These are phyloP conservation scores for Lepidocyrtinus sp. DNA, from an alignment of 2,888 invertebrate genomes.

Conservation along the genomic window DNA sequence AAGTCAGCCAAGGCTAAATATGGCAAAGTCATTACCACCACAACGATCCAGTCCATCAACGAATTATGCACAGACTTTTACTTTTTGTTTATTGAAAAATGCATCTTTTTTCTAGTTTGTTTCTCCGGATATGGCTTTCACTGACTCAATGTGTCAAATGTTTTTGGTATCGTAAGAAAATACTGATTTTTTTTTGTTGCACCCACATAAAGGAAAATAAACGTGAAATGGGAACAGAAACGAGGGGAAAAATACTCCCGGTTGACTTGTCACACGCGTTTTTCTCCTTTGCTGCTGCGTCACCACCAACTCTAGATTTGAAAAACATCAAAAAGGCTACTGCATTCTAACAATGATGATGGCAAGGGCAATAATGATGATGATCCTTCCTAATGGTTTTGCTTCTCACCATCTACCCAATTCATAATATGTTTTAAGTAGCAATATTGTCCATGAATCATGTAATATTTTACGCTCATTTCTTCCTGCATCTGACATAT, in stretches of 20 bases:
- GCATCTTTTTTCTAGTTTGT: no score
- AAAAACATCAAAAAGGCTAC: slow-evolving; percentile 30
- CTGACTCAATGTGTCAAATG: slow-evolving; percentile 46
- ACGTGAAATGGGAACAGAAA: no score
- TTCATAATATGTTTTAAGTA: slow-evolving; percentile 44
- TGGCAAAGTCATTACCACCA: slow-evolving; percentile 61
- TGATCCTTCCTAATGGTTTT: slow-evolving; percentile 31
- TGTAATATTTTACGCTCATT: slow-evolving; percentile 28
- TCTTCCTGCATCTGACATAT: slow-evolving; percentile 41
- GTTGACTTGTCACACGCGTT: slow-evolving; percentile 25
- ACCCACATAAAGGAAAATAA: slow-evolving; percentile 29
- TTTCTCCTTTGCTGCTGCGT: neutral
- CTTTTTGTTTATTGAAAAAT: no score
- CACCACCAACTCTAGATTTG: no score
- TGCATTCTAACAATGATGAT: slow-evolving; percentile 39
- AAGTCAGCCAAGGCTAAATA: slow-evolving; percentile 52
- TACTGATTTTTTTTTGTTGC: neutral
- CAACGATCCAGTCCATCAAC: slow-evolving; percentile 51
- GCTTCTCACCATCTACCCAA: slow-evolving; percentile 41
- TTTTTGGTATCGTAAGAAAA: neutral
- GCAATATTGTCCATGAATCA: slow-evolving; percentile 28
- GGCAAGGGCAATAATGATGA: slow-evolving; percentile 37
- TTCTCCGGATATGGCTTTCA: slow-evolving; percentile 44
- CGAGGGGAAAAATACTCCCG: slow-evolving; percentile 39
- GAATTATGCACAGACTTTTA: slow-evolving; percentile 37